Percentiles rank a stretch among this genome's conserved stretches.
phyloP scores from a whole-genome alignment of 1,140 invertebrate genomes.

The Ceratoteleas bidentatus region DNA sequence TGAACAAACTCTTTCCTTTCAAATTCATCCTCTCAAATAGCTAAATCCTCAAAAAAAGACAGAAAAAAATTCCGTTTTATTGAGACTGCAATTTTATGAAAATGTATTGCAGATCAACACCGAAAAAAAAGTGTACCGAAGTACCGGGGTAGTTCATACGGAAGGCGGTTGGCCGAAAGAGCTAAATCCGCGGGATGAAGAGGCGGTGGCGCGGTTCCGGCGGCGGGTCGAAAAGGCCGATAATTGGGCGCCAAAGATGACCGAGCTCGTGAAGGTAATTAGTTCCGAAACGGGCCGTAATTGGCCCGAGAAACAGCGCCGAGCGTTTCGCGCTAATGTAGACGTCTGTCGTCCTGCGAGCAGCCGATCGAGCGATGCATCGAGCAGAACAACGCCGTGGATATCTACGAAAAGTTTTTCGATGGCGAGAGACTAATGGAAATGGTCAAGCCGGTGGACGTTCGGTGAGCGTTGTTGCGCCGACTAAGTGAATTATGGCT shows the following conservation, averaged over 20 bases:
- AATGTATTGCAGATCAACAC: conserved; percentile 85
- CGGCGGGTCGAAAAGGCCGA: conserved; percentile 98
- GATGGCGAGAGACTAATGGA: conserved; percentile 84
- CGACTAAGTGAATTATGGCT: conserved; percentile 44
- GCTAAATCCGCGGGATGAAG: conserved; percentile 92
- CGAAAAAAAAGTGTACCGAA: conserved; percentile 86
- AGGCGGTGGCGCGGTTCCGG: conserved; percentile 91
- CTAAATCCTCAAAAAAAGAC: background rate
- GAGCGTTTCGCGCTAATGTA: conserved; percentile 13
- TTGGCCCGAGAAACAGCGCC: background rate
- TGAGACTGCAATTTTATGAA: background rate
- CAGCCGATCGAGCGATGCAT: conserved; percentile 92
- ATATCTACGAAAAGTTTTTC: conserved; percentile 95
- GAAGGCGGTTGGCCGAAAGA: conserved; percentile 99
- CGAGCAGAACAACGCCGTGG: conserved; percentile 93
- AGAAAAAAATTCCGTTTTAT: background rate
- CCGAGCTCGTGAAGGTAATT: conserved; percentile 83
- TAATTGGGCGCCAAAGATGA: conserved; percentile 90
- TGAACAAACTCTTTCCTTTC: too few relatives aligned
- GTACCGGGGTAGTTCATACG: conserved; percentile 91
- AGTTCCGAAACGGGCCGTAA: background rate
- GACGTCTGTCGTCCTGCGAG: conserved; percentile 38
- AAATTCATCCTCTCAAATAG: too few relatives aligned
- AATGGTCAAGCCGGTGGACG: conserved; percentile 80
- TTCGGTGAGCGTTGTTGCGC: conserved; percentile 68